Base-by-base conservation (phyloP, 2,113 vertebrate species). In the Gambusia affinis region DNA sequence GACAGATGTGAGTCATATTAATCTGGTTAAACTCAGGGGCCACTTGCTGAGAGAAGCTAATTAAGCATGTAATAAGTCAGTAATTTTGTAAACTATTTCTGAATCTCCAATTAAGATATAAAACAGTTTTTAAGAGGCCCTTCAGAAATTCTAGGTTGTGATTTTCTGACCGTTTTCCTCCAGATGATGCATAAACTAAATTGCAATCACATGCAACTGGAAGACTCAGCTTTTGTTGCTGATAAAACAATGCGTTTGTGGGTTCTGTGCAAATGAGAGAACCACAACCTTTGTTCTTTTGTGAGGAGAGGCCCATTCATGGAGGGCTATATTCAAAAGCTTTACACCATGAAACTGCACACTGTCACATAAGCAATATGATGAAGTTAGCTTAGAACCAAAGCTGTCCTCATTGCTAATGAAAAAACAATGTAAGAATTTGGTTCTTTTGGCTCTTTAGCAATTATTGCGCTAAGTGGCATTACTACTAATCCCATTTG, bases 151-250 rank as follows among this genome's bases (percentile, higher is more conserved):
- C 78, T 44, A 79, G 60, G n/a, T 68, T 66, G 70, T 85, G 77
- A 63, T 71, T 66, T 67, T 66, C 14, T 22, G 47, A 54, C 19
- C 6, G 64, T 79, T 88, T 70, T 68, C 17, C 31, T 15, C 39
- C 39, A 44, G 76, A 65, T 72, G 78, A 78, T 69, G 62, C 84
- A 78, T 69, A 67, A 85, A 76, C 79, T 69, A 65, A 79, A 88
- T 80, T 76, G 69, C 47, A 61, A 42, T 69, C 0, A n/a, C 60
- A 33, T n/a, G 28, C 62, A 72, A 39, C 78, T 70, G 60, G 74
- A 79, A 80, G 78, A 82, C 68, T 57, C 29, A 24, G 54, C 74
- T 76, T 77, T 79, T 86, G 76, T 79, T 0, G 8, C 4, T 15
- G 39, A 61, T 5, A 2, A 0, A 73, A 75, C 73, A 81, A 80